Evolutionary conservation across 92 coral and sea anemone genomes (phyloP), one percentile per base, ranked within the genome.

Genomic region (Isaurus tuberculatus): DNA sequence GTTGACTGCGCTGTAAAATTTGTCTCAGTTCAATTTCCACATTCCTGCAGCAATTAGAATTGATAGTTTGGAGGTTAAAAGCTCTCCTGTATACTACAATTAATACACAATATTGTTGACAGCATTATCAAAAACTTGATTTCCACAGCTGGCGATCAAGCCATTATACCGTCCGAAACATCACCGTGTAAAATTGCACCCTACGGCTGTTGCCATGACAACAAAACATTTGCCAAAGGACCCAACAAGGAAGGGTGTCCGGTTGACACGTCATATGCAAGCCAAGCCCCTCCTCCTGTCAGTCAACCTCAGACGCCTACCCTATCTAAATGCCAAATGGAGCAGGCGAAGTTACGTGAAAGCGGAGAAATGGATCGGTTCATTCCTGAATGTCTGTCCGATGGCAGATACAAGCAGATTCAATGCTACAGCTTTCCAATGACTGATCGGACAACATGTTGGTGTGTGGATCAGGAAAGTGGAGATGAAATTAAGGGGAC

Each of bases 161-260:
- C 82, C 19, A 31, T 51, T 14, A 72, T 14, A 77, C 33, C 87
- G 20, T 85, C 85, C 61, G 65, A 67, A 40, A 83, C 75, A 23
- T 75, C 94, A 44, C 84, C 84, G 33, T 93, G 98, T 68, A 67
- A 91, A 23, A 69, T 88, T 48, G 87, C 94, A 36, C 93, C 91
- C 51, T 91, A 95, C 72, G 98, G 96, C 22, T 95, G 98, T 67
- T 95, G 98, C 67, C 55, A 84, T 4, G 98, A 95, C 85, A 88
- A 87, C 4, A 63, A 43, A 14, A 93, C 92, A 5, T 82, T 90
- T 33, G 95, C 98, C 14, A 94, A 90, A 84, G 98, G 97, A 19
- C 98, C 98, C 8, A 86, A 90, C 33, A 79, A 57, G 87, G 98
- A 88, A 72, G 98, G 98, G 10, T 95, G 98, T 66, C 92, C 87